Base-by-base conservation (phyloP, 37 sponge, comb jelly and placozoan genomes). In the Haliclona indistincta region DNA sequence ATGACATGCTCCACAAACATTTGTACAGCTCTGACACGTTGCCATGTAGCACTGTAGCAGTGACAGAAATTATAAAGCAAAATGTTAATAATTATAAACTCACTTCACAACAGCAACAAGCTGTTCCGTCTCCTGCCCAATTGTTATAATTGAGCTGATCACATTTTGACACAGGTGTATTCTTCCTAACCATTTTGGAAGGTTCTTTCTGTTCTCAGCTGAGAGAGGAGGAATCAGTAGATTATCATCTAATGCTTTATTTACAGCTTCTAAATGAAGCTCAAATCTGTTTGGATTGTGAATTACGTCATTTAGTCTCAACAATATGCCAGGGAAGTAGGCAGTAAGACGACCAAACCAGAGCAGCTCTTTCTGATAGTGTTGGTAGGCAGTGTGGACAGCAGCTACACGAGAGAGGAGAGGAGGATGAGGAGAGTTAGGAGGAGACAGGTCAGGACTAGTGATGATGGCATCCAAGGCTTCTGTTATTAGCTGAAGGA, bases 1-100 rank as follows among this genome's bases (percentile, higher is more conserved):
- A 78, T 22, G 15, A 86, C 54, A 72, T 82, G 81, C 55, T 88
- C 88, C 41, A 76, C 68, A 60, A 81, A 88, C 56, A 88, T 42
- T 52, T 88, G 71, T 4, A 77, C 38, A 38, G 65, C 88, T 38
- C 75, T 38, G 17, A 82, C 66, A 55, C 35, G 54, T 37, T 88
- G 83, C 88, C 88, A 88, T 17, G 58, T 55, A 37, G 33, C 35
- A 52, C 87, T 86, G 40, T 8, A 55, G 0, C 4, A 37, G 40
- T 64, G 11, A 15, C 6, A 25, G n/a, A n/a, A 58, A 58, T 58
- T 6, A n/a, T n/a, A 58, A 58, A 58, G 11, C n/a, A n/a, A n/a
- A n/a, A n/a, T n/a, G n/a, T n/a, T n/a, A n/a, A n/a, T n/a, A n/a
- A 35, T 25, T 20, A 35, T 64, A 28, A 22, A 1, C 43, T 28